These are phyloP conservation scores for Lasioglossum oenotherae DNA, from an alignment of 2,888 invertebrate species.

Conservation along the genomic window DNA sequence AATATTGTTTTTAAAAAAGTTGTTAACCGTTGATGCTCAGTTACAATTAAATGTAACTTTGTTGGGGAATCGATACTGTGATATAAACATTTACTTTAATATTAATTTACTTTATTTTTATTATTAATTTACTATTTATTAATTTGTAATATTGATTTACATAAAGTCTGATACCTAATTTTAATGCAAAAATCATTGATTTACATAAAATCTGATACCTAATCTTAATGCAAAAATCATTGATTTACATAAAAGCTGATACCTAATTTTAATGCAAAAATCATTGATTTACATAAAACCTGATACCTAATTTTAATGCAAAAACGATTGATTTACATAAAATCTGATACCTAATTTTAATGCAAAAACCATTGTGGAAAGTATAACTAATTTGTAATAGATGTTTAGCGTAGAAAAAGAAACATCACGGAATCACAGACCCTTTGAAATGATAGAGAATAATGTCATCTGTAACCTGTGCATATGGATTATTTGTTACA, in stretches of 20 bases:
- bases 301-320: no score
- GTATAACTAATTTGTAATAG: no score
- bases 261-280: no score
- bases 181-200: neutral
- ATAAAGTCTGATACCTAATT: neutral
- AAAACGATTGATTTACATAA: no score
- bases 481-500: no score
- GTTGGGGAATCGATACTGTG: neutral
- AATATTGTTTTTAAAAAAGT: neutral
- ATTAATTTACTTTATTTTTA: neutral
- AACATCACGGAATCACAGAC: neutral
- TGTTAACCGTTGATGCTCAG: neutral
- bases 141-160: neutral
- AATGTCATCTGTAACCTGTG: no score
- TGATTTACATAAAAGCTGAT: no score
- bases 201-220: neutral
- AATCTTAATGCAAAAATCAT: no score
- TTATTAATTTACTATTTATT: neutral
- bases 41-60: neutral
- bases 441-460: no score
- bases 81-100: neutral
- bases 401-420: neutral
- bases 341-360: no score
- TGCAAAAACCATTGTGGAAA: no score
- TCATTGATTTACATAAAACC: no score